phyloP scores from a whole-genome alignment of 92 coral and sea anemone genomes.

The Palythoa grandiflora region DNA sequence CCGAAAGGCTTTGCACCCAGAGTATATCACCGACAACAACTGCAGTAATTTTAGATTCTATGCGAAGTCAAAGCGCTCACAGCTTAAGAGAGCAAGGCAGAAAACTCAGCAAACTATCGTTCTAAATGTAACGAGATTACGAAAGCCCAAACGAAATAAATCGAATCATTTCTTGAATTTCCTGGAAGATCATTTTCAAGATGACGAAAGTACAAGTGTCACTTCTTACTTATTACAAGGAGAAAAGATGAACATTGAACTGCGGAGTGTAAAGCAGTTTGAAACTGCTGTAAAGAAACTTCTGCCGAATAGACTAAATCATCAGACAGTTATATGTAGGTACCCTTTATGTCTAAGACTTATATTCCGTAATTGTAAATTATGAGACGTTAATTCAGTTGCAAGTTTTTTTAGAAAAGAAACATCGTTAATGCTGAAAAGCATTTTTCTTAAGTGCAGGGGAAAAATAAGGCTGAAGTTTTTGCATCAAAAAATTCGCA shows the following conservation, averaged over 20 bases:
- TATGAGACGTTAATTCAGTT: not conserved
- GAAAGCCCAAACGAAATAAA: not conserved
- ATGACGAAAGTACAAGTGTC: conserved; percentile 19
- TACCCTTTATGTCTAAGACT: not conserved
- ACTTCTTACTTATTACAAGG: conserved; percentile 13
- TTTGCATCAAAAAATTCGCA: no score
- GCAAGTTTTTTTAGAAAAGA: not conserved
- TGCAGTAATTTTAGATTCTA: not conserved
- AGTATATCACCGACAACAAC: conserved; percentile 23
- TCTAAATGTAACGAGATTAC: not conserved
- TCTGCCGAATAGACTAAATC: not conserved
- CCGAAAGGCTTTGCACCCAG: conserved; percentile 14
- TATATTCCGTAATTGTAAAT: not conserved
- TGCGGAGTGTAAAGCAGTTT: not conserved
- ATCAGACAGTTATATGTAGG: conserved; percentile 4
- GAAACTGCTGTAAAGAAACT: not conserved
- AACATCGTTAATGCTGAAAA: no score
- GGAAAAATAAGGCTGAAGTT: no score
- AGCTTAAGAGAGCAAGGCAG: not conserved
- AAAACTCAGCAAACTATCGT: not conserved
- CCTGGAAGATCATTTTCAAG: conserved; percentile 33
- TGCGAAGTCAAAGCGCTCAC: conserved; percentile 22
- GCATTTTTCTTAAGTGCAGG: not conserved
- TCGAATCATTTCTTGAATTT: not conserved
- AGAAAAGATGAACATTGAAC: conserved; percentile 25